Base-by-base conservation (phyloP, 2,888 invertebrate genomes). In the Drosophila pseudotalamancana region DNA sequence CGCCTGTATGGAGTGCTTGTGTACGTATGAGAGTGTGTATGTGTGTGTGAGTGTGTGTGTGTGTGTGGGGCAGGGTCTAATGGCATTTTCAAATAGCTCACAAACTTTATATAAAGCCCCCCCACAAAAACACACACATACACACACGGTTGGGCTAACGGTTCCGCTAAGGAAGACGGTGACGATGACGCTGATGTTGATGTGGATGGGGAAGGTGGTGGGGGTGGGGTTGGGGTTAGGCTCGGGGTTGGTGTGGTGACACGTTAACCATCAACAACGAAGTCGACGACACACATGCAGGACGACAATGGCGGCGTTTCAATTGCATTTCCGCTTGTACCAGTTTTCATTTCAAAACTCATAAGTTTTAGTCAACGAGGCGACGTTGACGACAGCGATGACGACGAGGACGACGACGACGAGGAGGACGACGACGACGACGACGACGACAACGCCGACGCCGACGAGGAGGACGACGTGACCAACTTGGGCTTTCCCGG, bases 271-370 rank as follows among this genome's bases (percentile, higher is more conserved):
- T 64, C 51, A 39, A 65, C 48, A 42, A 19, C 53, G 23, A 46
- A 63, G 62, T 53, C 64, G 56, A 63, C 72, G 67, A 69, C 75
- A 72, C 57, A 60, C 72, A 56, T 48, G 54, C 49, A 63, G 64
- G 57, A 68, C 73, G 56, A 73, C 83, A 82, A 83, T 85, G 71
- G 83, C 79, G 69, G 85, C 75, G 81, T 77, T 88, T 89, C 81
- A 88, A 88, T 89, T 89, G 89, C 87, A 89, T 88, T 90, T 89
- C 89, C 90, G 90, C 72, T 89, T 89, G 89, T 73, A 85, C 90
- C 79, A 89, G 78, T 89, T 89, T 88, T 77, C 88, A 77, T 78
- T 77, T 75, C 74, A 75, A 88, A 77, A 88, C 83, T 88, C 85
- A 88, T 88, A 87, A 88, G 88, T 88, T 86, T 81, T 53, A 70